These are phyloP conservation scores for Vannuccia rotundouncinata DNA, from an alignment of 2,888 invertebrate species.

Conservation along the genomic window DNA sequence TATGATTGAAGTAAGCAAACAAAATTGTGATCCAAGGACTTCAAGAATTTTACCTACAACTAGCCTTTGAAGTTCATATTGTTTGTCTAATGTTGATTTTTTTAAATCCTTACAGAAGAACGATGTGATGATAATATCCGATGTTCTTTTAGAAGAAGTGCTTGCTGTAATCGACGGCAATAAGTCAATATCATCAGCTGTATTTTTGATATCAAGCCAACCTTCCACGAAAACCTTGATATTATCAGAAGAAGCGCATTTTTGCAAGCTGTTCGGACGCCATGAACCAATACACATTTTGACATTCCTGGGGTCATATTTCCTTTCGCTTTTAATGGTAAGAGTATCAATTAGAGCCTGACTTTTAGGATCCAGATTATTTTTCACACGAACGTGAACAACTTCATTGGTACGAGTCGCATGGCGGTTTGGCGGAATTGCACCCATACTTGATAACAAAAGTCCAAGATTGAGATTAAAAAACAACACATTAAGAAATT, in stretches of 20 bases:
- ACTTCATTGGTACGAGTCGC: not conserved
- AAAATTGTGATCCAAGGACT: not conserved
- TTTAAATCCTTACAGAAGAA: not conserved
- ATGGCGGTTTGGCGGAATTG: not conserved
- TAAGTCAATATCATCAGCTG: not conserved
- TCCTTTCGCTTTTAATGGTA: not conserved
- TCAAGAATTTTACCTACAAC: not conserved
- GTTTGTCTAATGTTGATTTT: not conserved
- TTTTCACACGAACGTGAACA: not conserved
- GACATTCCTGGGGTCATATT: not conserved
- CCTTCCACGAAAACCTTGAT: not conserved
- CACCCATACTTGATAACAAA: not conserved
- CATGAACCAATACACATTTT: not conserved
- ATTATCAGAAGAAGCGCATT: not conserved
- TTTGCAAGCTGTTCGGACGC: not conserved
- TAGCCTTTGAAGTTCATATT: not conserved
- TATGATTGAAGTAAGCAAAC: not conserved
- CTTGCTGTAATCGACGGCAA: not conserved
- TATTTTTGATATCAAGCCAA: not conserved
- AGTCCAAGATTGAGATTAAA: not conserved
- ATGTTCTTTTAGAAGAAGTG: not conserved
- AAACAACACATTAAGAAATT: not conserved
- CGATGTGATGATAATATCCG: not conserved
- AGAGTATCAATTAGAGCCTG: not conserved
- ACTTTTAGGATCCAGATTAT: not conserved